These are phyloP conservation scores for Notodonta dromedarius DNA, from an alignment of 2,888 invertebrate genomes.

Conservation along the genomic window DNA sequence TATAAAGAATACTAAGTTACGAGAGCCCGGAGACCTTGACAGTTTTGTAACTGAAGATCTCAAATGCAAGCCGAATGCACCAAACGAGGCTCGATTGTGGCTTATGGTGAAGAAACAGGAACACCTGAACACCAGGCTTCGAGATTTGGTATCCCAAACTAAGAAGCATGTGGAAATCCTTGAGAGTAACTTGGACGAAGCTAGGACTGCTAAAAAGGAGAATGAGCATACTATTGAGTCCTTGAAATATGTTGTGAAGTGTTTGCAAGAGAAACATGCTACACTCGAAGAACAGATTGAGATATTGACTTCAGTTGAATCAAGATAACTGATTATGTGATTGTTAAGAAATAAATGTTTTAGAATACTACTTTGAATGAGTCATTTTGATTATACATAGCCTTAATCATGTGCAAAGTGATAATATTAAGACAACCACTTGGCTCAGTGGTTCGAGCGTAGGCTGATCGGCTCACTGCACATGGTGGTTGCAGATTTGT, in stretches of 20 bases:
- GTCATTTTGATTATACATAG: too few relatives aligned
- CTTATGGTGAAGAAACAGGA: conserved; percentile 74
- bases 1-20: conserved; percentile 56
- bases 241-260: conserved; percentile 72
- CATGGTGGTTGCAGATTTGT: too few relatives aligned
- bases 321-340: conserved; percentile 49
- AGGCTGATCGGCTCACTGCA: too few relatives aligned
- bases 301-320: conserved; percentile 72
- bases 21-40: conserved; percentile 63
- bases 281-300: conserved; percentile 77
- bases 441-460: too few relatives aligned
- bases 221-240: conserved; percentile 65
- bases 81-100: conserved; percentile 67
- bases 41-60: conserved; percentile 62
- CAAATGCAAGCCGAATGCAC: conserved; percentile 57
- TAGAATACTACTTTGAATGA: too few relatives aligned
- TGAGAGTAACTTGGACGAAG: conserved; percentile 59
- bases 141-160: conserved; percentile 60
- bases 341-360: conserved; percentile 9
- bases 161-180: conserved; percentile 65
- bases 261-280: conserved; percentile 75
- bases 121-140: conserved; percentile 62
- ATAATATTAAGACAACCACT: too few relatives aligned
- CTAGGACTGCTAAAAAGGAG: conserved; percentile 52
- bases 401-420: too few relatives aligned